A percentile compares a stretch with the other conserved stretches of the same genome.
Evolutionary conservation across 2,113 vertebrate species (phyloP).

Genomic region (Chionodraco myersi): DNA sequence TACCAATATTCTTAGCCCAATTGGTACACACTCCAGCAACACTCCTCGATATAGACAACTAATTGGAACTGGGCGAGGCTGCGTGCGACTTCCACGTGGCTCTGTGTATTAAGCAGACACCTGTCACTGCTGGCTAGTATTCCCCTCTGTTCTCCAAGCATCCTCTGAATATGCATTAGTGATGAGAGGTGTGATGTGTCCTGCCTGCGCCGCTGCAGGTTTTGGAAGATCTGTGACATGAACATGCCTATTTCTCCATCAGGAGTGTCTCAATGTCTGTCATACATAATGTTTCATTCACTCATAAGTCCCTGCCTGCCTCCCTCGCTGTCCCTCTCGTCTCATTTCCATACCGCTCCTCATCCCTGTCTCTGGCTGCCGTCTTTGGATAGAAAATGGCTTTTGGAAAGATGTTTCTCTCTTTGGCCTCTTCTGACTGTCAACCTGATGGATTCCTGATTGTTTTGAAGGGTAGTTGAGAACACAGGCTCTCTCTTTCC

Average conservation of each 20-base stretch:
- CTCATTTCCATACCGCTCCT: slow-evolving; percentile 69
- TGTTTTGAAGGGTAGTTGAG: slow-evolving; percentile 74
- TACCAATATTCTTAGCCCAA: slow-evolving; percentile 57
- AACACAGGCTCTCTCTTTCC: slow-evolving; percentile 50
- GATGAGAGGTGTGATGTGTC: slow-evolving; percentile 48
- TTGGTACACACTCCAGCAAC: slow-evolving; percentile 58
- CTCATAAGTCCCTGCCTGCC: slow-evolving; percentile 63
- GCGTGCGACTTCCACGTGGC: slow-evolving; percentile 38
- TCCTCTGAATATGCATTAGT: slow-evolving; percentile 53
- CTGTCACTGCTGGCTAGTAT: slow-evolving; percentile 65
- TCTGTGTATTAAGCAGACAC: slow-evolving; percentile 72
- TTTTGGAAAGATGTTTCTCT: slow-evolving; percentile 68
- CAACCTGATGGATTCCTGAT: slow-evolving; percentile 75
- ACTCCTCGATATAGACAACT: slow-evolving; percentile 58
- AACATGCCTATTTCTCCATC: slow-evolving; percentile 66
- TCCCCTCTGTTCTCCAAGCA: slow-evolving; percentile 15
- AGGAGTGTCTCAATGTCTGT: slow-evolving; percentile 67
- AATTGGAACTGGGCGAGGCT: slow-evolving; percentile 62
- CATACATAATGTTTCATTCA: slow-evolving; percentile 72
- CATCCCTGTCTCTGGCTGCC: slow-evolving; percentile 57
- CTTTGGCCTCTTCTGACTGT: slow-evolving; percentile 66
- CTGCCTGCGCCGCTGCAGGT: slow-evolving; percentile 50
- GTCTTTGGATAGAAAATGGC: slow-evolving; percentile 68
- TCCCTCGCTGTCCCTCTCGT: slow-evolving; percentile 51
- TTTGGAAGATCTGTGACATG: slow-evolving; percentile 56